Evolutionary conservation across 2,888 invertebrate species (phyloP).

Genomic region (Cheilosia impressa): DNA sequence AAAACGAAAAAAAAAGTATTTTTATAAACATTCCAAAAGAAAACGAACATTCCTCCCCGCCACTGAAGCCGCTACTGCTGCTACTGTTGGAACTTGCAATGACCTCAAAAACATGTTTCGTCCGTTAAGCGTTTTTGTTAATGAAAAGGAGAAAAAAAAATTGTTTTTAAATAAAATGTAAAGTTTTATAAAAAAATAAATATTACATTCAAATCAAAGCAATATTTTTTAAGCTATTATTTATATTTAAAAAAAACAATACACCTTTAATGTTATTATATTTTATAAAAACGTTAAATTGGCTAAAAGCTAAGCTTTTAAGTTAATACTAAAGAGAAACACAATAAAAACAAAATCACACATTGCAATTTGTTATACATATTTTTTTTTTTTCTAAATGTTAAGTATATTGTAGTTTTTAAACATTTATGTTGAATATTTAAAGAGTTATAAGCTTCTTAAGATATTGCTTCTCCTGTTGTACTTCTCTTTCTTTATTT

Average conservation of each 20-base stretch:
- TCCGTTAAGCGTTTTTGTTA: slow-evolving; percentile 67
- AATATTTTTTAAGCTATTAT: slow-evolving; percentile 72
- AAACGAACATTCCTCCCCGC: slow-evolving; percentile 72
- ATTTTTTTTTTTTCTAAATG: slow-evolving; percentile 30
- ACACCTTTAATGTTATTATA: slow-evolving; percentile 61
- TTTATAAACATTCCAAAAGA: slow-evolving; percentile 70
- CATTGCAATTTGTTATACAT: slow-evolving; percentile 69
- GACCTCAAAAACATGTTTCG: slow-evolving; percentile 75
- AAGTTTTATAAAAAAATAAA: slow-evolving; percentile 46
- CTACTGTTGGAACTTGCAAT: slow-evolving; percentile 72
- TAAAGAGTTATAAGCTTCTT: slow-evolving; percentile 47
- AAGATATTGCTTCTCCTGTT: slow-evolving; percentile 26
- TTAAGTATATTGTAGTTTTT: slow-evolving; percentile 58
- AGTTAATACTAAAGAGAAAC: slow-evolving; percentile 44
- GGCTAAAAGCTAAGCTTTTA: slow-evolving; percentile 68
- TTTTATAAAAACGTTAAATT: slow-evolving; percentile 54
- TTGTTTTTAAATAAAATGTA: slow-evolving; percentile 49
- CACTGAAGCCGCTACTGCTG: slow-evolving; percentile 64
- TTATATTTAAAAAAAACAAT: slow-evolving; percentile 57
- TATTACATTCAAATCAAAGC: slow-evolving; percentile 68
- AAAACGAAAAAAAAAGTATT: slow-evolving; percentile 53
- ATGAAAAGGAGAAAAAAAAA: slow-evolving; percentile 14
- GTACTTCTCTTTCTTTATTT: slow-evolving; percentile 29
- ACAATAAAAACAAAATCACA: slow-evolving; percentile 46
- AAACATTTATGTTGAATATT: slow-evolving; percentile 57